Evolutionary conservation across 2,888 invertebrate genomes (phyloP), one percentile per base, ranked within the genome.

Genomic region (Drosophila algonquin): DNA sequence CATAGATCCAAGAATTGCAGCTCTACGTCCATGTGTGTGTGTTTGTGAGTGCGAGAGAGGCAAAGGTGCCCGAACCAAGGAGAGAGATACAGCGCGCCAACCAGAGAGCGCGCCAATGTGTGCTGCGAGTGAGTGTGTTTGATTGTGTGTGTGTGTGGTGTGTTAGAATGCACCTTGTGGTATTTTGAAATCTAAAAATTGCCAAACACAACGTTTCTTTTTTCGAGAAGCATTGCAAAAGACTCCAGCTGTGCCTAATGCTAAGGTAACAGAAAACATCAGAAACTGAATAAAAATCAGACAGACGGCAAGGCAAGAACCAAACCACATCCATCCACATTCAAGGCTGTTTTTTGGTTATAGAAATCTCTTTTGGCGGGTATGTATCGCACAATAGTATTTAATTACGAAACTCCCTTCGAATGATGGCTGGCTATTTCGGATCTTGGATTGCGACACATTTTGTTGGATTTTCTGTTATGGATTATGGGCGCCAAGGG

Each of bases 151-250:
- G 69, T 73, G 69, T 73, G 62, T 73, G 51, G 64, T 62, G 65
- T 75, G 74, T 82, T 86, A 86, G 89, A 86, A 86, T 86, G 85
- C 85, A 86, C 85, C 85, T 86, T 86, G 89, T 89, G 85, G 85
- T 87, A 86, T 89, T 86, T 86, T 85, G 81, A 86, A 86, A 86
- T 84, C 80, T 72, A 73, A 89, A 81, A 80, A 86, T 86, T 86
- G 81, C 85, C 87, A 89, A 86, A 86, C 75, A 80, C 75, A 80
- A 82, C 78, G 67, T 67, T 67, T 67, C 67, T 67, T 83, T 83
- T 83, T 82, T 76, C 74, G 76, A 78, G 83, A 40, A 73, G 81
- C 73, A 73, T 86, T 86, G 85, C 85, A 87, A 86, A 86, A 86
- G 87, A 77, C 84, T 86, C 85, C 89, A 86, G 84, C 81, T 83